These are phyloP conservation scores for Ladona fulva DNA, from an alignment of 1,140 invertebrate genomes.

Conservation along the genomic window DNA sequence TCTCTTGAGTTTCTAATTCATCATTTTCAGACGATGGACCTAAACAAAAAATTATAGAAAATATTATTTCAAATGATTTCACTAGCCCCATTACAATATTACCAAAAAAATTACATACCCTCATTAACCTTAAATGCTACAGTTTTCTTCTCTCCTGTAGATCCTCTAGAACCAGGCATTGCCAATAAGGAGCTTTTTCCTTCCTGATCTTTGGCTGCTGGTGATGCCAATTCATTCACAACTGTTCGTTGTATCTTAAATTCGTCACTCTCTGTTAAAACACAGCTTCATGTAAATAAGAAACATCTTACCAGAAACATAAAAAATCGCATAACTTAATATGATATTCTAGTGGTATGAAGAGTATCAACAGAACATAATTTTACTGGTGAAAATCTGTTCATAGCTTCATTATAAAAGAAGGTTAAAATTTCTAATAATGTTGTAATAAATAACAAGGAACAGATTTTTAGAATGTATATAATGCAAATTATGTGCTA, in stretches of 20 bases:
- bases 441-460: too few species aligned
- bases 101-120: background rate
- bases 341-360: background rate
- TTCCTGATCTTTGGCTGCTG: background rate
- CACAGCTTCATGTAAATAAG: background rate
- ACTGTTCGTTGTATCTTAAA: background rate
- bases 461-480: too few species aligned
- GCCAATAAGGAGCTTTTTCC: background rate
- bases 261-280: background rate
- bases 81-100: background rate
- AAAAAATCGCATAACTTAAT: background rate
- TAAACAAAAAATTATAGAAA: background rate
- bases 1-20: conserved; percentile 16
- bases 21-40: conserved; percentile 15
- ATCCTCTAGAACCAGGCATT: background rate
- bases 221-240: background rate
- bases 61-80: background rate
- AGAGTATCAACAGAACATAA: background rate
- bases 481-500: too few species aligned
- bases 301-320: background rate
- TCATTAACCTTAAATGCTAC: background rate
- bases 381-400: background rate
- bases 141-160: background rate
- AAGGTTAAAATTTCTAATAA: too few species aligned
- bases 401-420: too few species aligned